phyloP scores from a whole-genome alignment of 2,797 vertebrate genomes.

The Menidia menidia region DNA sequence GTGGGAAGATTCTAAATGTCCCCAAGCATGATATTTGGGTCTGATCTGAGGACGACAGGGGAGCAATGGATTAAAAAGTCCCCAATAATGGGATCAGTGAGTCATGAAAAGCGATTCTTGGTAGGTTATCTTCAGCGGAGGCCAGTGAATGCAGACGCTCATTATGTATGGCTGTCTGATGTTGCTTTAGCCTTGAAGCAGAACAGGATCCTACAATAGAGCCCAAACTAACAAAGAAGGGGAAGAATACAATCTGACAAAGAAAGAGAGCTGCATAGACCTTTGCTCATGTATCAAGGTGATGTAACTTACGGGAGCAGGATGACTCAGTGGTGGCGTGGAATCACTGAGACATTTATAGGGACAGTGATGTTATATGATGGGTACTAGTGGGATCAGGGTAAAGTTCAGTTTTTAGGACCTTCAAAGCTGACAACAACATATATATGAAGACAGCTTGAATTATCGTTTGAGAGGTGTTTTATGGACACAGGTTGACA shows the following conservation, averaged over 20 bases:
- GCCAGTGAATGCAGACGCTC: constrained; percentile 58
- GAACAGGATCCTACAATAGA: constrained; percentile 58
- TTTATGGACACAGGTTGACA: neutral
- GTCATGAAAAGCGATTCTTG: constrained; percentile 71
- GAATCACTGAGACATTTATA: constrained; percentile 1
- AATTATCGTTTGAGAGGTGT: neutral
- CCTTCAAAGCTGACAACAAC: neutral
- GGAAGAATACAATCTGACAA: constrained; percentile 58
- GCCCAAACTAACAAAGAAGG: constrained; percentile 48
- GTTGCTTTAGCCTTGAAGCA: constrained; percentile 63
- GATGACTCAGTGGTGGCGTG: constrained; percentile 7
- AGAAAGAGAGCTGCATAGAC: constrained; percentile 38
- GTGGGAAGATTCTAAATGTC: constrained; percentile 41
- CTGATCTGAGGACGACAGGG: constrained; percentile 56
- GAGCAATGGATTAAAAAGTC: constrained; percentile 65
- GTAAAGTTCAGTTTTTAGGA: neutral
- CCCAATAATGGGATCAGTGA: constrained; percentile 70
- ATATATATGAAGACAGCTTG: neutral
- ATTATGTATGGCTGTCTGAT: constrained; percentile 62
- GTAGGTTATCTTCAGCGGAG: constrained; percentile 55
- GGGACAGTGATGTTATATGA: constrained; percentile 11
- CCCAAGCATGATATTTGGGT: constrained; percentile 64
- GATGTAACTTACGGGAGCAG: constrained; percentile 44
- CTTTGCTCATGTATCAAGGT: constrained; percentile 24
- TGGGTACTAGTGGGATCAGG: constrained; percentile 9